These are phyloP conservation scores for Drosophila nr. fundita DNA, from an alignment of 2,888 invertebrate species.

Conservation along the genomic window DNA sequence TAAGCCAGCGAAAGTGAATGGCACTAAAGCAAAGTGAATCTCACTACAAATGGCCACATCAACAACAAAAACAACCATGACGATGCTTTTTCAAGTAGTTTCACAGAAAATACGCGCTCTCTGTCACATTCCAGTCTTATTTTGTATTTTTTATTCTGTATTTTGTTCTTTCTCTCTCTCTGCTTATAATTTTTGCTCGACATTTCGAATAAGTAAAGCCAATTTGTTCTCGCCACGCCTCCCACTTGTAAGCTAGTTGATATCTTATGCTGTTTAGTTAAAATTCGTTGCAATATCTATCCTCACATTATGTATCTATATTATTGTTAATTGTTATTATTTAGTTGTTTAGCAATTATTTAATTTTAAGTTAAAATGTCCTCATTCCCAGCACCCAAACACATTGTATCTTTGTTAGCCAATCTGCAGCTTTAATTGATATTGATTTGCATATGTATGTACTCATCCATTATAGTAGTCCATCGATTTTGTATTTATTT, in stretches of 20 bases:
- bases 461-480: conserved; percentile 28
- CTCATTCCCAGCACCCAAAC: conserved; percentile 11
- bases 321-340: conserved; percentile 74
- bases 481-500: conserved; percentile 56
- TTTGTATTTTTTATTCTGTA: conserved; percentile 24
- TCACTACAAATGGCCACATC: conserved; percentile 26
- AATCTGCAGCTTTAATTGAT: conserved; percentile 61
- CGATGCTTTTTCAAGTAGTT: conserved; percentile 49
- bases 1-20: conserved; percentile 82
- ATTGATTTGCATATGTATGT: conserved; percentile 52
- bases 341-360: conserved; percentile 68
- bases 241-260: conserved; percentile 19
- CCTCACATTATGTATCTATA: conserved; percentile 44
- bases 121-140: conserved; percentile 45
- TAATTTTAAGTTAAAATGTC: conserved; percentile 54
- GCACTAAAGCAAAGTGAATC: conserved; percentile 77
- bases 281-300: conserved; percentile 71
- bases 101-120: conserved; percentile 32
- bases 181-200: conserved; percentile 19
- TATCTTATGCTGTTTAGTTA: conserved; percentile 41
- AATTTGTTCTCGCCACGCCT: conserved; percentile 56
- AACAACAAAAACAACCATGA: conserved; percentile 47
- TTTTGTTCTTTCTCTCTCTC: conserved; percentile 29
- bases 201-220: conserved; percentile 65
- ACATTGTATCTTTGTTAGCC: conserved; percentile 56